Percentiles rank a stretch among this genome's conserved stretches.
These are phyloP conservation scores for Rhyacichthys aspro DNA, from an alignment of 2,797 vertebrate species.

Conservation along the genomic window DNA sequence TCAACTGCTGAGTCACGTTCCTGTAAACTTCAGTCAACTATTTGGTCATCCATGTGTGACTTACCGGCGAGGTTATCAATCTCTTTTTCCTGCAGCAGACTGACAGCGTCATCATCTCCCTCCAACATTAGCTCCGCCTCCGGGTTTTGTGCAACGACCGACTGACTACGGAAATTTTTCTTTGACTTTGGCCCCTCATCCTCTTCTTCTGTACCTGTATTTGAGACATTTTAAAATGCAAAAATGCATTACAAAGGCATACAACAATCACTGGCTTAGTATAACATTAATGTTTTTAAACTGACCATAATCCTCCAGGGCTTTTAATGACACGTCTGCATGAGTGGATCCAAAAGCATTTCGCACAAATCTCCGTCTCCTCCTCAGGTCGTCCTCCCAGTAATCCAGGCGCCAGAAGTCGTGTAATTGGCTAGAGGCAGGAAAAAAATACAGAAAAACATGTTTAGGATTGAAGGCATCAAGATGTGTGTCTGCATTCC, in stretches of 20 bases:
- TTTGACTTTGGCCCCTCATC: conserved; percentile 92
- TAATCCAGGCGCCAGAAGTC: conserved; percentile 99
- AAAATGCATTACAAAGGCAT: neutral
- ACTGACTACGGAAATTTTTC: conserved; percentile 93
- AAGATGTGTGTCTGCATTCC: neutral
- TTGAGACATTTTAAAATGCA: neutral
- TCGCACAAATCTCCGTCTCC: conserved; percentile 94
- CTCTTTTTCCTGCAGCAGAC: conserved; percentile 97
- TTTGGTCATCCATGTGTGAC: conserved; percentile 3
- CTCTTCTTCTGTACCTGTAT: conserved; percentile 86
- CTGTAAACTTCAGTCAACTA: neutral
- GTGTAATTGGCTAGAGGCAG: conserved; percentile 86
- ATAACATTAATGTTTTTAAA: conserved; percentile 25
- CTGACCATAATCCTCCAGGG: conserved; percentile 93
- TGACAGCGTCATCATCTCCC: conserved; percentile 96
- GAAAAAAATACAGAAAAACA: conserved; percentile 11
- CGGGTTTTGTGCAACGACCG: conserved; percentile 92
- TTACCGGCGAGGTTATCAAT: conserved; percentile 98
- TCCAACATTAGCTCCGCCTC: conserved; percentile 98
- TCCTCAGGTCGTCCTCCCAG: conserved; percentile 98
- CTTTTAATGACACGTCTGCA: conserved; percentile 88
- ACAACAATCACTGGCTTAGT: neutral
- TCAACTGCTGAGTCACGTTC: conserved; percentile 24
- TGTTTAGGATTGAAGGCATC: neutral
- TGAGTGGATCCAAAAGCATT: conserved; percentile 98